Evolutionary conservation across 2,797 vertebrate genomes (phyloP).

Genomic region (Enteromius afrohamiltoni): DNA sequence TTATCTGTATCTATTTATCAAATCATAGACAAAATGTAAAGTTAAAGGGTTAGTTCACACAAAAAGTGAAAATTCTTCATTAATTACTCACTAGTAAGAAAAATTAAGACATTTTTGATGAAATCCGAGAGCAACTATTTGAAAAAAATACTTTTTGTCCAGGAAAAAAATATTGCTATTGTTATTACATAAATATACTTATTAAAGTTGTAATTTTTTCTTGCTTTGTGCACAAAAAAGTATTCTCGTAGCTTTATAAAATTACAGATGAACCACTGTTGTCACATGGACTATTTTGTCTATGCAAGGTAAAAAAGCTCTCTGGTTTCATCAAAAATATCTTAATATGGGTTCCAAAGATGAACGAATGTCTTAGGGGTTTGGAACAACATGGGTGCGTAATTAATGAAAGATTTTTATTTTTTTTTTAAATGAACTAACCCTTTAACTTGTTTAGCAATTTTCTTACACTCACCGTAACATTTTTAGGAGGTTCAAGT

Average conservation of each 20-base stretch:
- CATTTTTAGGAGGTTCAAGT: conserved; percentile 78
- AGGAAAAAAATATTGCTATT: too few relatives aligned
- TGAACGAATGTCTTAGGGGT: neutral
- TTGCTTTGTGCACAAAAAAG: too few relatives aligned
- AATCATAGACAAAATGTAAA: neutral
- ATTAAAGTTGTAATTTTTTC: neutral
- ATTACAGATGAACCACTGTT: neutral
- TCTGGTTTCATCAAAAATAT: neutral
- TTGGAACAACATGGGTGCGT: neutral
- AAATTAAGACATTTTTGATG: too few relatives aligned
- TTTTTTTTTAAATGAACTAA: neutral
- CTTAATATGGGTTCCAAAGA: neutral
- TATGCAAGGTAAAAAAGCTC: neutral
- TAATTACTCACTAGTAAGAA: too few relatives aligned
- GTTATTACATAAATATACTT: too few relatives aligned
- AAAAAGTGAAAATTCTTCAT: too few relatives aligned
- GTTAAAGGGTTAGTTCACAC: neutral
- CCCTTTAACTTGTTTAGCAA: neutral
- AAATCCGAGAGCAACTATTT: too few relatives aligned
- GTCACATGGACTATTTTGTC: too few relatives aligned
- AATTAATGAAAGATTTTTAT: neutral
- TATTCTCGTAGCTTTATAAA: neutral
- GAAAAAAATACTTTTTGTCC: too few relatives aligned
- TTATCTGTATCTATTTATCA: neutral
- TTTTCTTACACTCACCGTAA: conserved; percentile 82